Evolutionary conservation across 2,113 vertebrate genomes (phyloP).

Genomic region (Phylloscopus whistleri): DNA sequence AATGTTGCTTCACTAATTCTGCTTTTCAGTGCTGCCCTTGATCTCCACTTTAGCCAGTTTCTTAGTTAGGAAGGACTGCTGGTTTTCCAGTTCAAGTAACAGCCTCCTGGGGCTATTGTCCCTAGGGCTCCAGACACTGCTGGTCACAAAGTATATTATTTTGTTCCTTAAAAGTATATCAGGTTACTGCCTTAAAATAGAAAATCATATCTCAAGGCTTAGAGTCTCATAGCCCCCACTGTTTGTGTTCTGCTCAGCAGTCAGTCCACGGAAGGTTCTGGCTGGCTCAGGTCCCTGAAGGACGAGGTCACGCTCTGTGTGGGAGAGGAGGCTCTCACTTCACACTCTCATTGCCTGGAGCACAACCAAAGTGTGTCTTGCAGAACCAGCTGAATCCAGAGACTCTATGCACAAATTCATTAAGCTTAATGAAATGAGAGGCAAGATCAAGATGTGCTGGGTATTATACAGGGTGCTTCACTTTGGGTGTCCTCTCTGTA

Average conservation of each 20-base stretch:
- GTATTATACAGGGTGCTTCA: background rate
- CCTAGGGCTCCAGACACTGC: background rate
- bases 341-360: background rate
- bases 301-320: background rate
- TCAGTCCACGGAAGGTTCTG: background rate
- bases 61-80: background rate
- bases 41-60: background rate
- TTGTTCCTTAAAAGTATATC: background rate
- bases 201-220: background rate
- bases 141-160: background rate
- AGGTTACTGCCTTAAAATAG: background rate
- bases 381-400: background rate
- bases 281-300: background rate
- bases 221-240: background rate
- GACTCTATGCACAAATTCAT: background rate
- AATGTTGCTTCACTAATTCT: background rate
- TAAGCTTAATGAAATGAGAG: background rate
- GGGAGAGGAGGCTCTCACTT: background rate
- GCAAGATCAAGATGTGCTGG: accelerated
- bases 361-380: background rate
- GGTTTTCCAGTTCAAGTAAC: background rate
- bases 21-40: background rate
- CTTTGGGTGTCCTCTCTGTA: background rate
- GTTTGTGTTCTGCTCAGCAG: background rate
- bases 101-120: background rate